These are phyloP conservation scores for Blennius ocellaris DNA, from an alignment of 2,113 vertebrate species.

Conservation along the genomic window DNA sequence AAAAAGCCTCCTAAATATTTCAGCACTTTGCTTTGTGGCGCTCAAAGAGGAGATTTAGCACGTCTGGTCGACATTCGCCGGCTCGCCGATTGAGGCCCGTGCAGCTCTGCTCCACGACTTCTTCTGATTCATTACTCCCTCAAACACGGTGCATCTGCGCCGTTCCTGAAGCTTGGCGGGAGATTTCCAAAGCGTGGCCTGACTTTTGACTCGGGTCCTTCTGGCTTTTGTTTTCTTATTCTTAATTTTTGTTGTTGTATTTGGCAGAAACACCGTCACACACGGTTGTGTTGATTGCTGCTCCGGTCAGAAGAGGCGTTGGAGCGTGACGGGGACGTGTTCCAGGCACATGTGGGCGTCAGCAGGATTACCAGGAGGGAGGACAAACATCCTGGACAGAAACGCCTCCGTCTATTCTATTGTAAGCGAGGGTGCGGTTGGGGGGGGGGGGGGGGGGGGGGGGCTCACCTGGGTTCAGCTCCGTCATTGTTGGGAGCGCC, in stretches of 20 bases:
- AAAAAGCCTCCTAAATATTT: slow-evolving; percentile 64
- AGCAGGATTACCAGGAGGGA: slow-evolving; percentile 58
- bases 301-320: slow-evolving; percentile 13
- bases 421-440: not conserved
- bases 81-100: too few relatives aligned
- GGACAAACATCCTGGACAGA: slow-evolving; percentile 52
- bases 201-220: slow-evolving; percentile 26
- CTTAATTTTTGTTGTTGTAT: not conserved
- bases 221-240: slow-evolving; percentile 20
- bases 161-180: not conserved
- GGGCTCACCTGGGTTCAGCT: slow-evolving; percentile 27
- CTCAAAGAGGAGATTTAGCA: slow-evolving; percentile 6
- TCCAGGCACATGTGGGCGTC: slow-evolving; percentile 81
- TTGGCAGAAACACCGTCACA: not conserved
- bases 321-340: slow-evolving; percentile 52
- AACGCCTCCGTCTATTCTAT: slow-evolving; percentile 54
- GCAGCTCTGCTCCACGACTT: not conserved
- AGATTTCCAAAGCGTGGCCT: slow-evolving; percentile 7
- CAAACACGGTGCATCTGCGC: slow-evolving; percentile 39
- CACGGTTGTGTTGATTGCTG: too few relatives aligned
- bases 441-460: too few relatives aligned
- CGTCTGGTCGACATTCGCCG: not conserved
- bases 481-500: slow-evolving; percentile 1
- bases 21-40: slow-evolving; percentile 44
- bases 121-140: slow-evolving; percentile 29